Evolutionary conservation across 2,113 vertebrate genomes (phyloP), one percentile per base, ranked within the genome.

Genomic region (Bostrychus sinensis): DNA sequence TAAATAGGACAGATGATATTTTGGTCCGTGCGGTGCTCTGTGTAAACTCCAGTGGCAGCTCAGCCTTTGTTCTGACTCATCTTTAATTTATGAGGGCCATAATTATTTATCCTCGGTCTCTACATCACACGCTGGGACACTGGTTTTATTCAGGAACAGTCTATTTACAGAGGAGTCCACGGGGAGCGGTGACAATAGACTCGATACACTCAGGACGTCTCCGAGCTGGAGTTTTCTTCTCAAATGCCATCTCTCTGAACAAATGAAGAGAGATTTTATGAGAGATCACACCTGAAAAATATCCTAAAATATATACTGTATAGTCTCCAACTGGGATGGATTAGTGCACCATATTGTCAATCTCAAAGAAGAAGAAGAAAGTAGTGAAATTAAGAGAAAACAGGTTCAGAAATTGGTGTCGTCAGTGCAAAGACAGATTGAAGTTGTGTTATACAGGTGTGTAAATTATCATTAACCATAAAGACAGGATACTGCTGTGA

Each of bases 21-120:
- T 30, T 53, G n/a, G 28, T 83, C 56, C 51, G 62, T 76, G 76
- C 41, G 37, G 45, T 16, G 43, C 46, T 50, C 53, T 55, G 43
- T 53, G 50, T 36, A 63, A 77, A 62, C 55, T 39, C 67, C 79
- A 50, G 10, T 69, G 59, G 26, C 38, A 54, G 48, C 61, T 20
- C 26, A 73, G 73, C 62, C 71, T 86, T 86, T 85, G 78, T 77
- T 85, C 78, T 71, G 50, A 26, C 17, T 57, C 71, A 78, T 82
- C 70, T 80, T 80, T 86, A 73, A 83, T 80, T 79, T 50, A 85
- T 81, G 56, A 80, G 63, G 66, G 37, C 23, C 20, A 1, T 54
- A 70, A 70, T 85, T 77, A 85, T 81, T 78, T 65, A 72, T 87
- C 68, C 28, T 10, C 51, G 10, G 32, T 61, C 34, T 66, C 8